Base-by-base conservation (phyloP, 35 echinoderm and acorn worm genomes). In the Apostichopus californicus region DNA sequence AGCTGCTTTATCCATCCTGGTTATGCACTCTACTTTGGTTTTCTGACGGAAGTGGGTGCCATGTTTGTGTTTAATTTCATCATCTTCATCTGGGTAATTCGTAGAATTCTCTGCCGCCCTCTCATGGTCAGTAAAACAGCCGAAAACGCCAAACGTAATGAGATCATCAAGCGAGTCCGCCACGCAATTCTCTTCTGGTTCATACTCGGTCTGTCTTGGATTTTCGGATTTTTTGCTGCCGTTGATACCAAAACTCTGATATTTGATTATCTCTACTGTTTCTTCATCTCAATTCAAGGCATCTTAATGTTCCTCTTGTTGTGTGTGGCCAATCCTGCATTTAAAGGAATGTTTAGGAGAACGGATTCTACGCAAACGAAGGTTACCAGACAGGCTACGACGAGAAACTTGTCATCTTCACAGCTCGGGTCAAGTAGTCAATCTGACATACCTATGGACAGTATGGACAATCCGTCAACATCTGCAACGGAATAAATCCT, bases 181-280 rank as follows among this genome's bases (percentile, higher is more conserved):
- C 86, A 88, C 20, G 86, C 53, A 7, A 28, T 88, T 88, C 86
- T 88, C 13, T 88, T 88, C 86, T 88, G 86, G 86, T 64, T 88
- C 58, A 34, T 88, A 2, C 86, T 88, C 20, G 86, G 86, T 53
- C 57, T 88, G 13, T 88, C 86, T 12, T 88, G 86, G 86, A 53
- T 72, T 10, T 88, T 88, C 57, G 86, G 86, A 64, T 88, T 88
- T 60, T 15, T 26, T 14, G 57, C 86, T 9, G 86, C 86, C 28
- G 86, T 63, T 23, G 86, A 88, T 22, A 64, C n/a, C 58, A 68
- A 52, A 25, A 88, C 86, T 15, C 25, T 88, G 21, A 88, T 88
- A 64, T 88, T 88, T 53, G 55, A 64, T 24, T 88, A 88, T 26
- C 86, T 88, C 58, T 88, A 88, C 86, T 88, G 86, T 53, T 68